Conservation (phyloP, 2,888 invertebrate species). For the Omphaloscelis lunosa region DNA sequence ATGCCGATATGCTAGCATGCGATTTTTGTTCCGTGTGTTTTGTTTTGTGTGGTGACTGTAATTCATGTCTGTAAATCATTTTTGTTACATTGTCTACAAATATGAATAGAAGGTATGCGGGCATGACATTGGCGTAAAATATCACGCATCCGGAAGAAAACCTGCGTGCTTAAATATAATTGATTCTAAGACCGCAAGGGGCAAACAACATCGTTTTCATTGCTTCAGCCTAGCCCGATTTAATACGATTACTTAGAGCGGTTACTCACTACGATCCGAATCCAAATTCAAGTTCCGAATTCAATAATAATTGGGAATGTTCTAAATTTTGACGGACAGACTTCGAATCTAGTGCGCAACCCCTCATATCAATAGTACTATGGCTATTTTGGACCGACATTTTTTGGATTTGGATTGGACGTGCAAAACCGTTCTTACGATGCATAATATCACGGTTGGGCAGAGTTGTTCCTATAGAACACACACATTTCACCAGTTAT, state of each 20-base stretch:
- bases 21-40: neutral
- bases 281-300: too few species aligned
- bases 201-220: neutral
- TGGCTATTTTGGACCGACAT: too few species aligned
- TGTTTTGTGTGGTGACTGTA: neutral
- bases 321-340: too few species aligned
- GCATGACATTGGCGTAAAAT: neutral
- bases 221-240: neutral
- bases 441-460: neutral
- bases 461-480: neutral
- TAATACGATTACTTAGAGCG: neutral
- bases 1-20: neutral
- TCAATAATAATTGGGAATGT: too few species aligned
- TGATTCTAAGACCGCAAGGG: neutral
- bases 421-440: too few species aligned
- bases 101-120: neutral
- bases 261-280: too few species aligned
- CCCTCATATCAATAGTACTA: too few species aligned
- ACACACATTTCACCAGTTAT: neutral
- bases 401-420: too few species aligned
- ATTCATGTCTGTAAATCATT: too few species aligned
- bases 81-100: neutral
- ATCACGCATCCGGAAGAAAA: neutral
- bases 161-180: conserved; percentile 1
- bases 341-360: too few species aligned